phyloP scores from a whole-genome alignment of 1,140 invertebrate genomes.

The Neodiprion pinetum region DNA sequence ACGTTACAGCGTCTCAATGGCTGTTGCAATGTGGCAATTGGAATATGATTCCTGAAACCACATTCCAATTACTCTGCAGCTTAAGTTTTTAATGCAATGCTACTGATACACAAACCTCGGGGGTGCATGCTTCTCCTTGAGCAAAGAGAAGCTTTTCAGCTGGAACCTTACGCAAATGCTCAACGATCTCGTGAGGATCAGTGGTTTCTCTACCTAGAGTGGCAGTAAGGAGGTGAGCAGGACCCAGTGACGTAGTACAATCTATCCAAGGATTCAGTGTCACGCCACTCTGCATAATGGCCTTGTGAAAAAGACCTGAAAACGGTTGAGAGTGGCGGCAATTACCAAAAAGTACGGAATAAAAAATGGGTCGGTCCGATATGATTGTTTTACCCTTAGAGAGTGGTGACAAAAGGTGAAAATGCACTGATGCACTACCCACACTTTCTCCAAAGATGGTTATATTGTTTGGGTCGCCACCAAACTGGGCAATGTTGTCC shows the following conservation, averaged over 20 bases:
- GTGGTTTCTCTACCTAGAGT: slow-evolving; percentile 46
- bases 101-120: slow-evolving; percentile 31
- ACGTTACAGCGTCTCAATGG: no score
- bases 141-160: slow-evolving; percentile 48
- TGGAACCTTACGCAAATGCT: slow-evolving; percentile 54
- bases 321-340: not conserved
- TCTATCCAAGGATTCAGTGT: slow-evolving; percentile 67
- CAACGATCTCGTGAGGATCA: slow-evolving; percentile 45
- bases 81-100: no score
- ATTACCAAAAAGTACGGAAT: not conserved
- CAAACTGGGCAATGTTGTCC: slow-evolving; percentile 67
- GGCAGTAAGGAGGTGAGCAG: not conserved
- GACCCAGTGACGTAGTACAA: not conserved
- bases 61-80: not conserved
- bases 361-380: not conserved
- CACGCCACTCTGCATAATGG: slow-evolving; percentile 72
- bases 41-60: not conserved
- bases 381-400: slow-evolving; percentile 42
- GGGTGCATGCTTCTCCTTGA: slow-evolving; percentile 40
- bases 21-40: not conserved
- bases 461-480: slow-evolving; percentile 64
- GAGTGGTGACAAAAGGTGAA: slow-evolving; percentile 62
- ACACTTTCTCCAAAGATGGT: slow-evolving; percentile 77
- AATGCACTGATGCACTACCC: slow-evolving; percentile 62
- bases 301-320: slow-evolving; percentile 67